These are phyloP conservation scores for Misgurnus mizolepis DNA, from an alignment of 2,113 vertebrate genomes.

Conservation along the genomic window DNA sequence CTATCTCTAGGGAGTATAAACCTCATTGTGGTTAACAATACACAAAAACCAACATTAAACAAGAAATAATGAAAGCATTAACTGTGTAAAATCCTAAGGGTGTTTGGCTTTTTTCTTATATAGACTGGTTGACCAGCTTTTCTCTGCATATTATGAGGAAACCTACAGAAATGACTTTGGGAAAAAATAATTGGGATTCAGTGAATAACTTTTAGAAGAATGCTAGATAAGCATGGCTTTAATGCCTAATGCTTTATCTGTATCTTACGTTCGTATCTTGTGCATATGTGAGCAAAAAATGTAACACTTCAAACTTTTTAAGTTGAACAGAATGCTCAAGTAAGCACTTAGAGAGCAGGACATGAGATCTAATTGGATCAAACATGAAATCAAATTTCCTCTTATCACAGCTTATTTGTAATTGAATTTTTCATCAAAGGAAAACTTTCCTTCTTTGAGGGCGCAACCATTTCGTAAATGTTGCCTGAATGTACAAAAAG, in stretches of 20 bases:
- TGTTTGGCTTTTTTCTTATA: constrained; percentile 35
- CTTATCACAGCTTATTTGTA: constrained; percentile 21
- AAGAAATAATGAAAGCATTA: not conserved
- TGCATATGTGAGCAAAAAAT: constrained; percentile 2
- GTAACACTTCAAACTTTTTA: not conserved
- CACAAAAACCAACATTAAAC: not conserved
- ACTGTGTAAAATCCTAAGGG: not conserved
- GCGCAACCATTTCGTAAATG: not conserved
- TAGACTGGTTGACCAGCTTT: constrained; percentile 20
- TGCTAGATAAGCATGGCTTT: constrained; percentile 2
- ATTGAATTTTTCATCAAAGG: constrained; percentile 30
- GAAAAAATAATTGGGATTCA: constrained; percentile 38
- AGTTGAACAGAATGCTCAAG: constrained; percentile 9
- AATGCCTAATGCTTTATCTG: constrained; percentile 6
- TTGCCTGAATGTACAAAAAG: not conserved
- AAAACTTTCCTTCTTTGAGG: not conserved
- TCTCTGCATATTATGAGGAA: constrained; percentile 21
- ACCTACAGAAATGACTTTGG: constrained; percentile 12
- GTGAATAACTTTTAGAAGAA: constrained; percentile 30
- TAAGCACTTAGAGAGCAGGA: constrained; percentile 17
- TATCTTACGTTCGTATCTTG: not conserved
- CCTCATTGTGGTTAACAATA: not conserved
- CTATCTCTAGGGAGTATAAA: not conserved
- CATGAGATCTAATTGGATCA: constrained; percentile 34
- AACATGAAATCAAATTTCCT: not conserved